phyloP scores from a whole-genome alignment of 2,113 vertebrate species.

The Mormyrus iriodes region DNA sequence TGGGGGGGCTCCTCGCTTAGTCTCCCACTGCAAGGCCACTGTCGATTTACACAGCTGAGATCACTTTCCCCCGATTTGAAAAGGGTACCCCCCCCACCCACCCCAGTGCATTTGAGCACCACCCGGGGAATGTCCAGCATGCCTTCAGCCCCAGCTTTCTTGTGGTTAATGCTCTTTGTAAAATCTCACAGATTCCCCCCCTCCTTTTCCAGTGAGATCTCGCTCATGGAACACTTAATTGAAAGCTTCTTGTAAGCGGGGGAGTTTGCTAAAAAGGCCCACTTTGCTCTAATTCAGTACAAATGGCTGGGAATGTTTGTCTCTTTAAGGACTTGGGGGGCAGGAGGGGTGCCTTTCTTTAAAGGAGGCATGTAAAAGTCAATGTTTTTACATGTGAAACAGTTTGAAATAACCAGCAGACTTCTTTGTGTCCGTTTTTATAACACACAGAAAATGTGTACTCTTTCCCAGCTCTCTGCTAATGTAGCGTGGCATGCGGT shows the following conservation, averaged over 20 bases:
- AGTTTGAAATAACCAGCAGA: conserved; percentile 21
- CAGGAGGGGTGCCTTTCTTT: not conserved
- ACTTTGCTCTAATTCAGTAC: conserved; percentile 27
- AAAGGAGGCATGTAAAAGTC: conserved; percentile 16
- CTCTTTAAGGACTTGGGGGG: conserved; percentile 2
- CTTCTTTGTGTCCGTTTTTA: conserved; percentile 1
- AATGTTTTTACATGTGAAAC: conserved; percentile 24
- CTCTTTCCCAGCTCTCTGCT: not conserved
- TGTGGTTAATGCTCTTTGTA: conserved; percentile 53
- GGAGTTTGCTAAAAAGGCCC: conserved; percentile 15
- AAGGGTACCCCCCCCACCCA: conserved; percentile 41
- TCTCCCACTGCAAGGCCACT: conserved; percentile 56
- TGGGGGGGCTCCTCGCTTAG: conserved; percentile 36
- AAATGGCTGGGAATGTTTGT: conserved; percentile 18
- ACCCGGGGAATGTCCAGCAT: conserved; percentile 45
- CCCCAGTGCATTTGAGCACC: conserved; percentile 39
- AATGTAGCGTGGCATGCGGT: not conserved
- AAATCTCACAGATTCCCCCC: conserved; percentile 50
- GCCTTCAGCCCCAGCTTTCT: conserved; percentile 51
- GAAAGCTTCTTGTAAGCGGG: conserved; percentile 44
- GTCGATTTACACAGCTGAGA: conserved; percentile 60
- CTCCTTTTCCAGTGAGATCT: conserved; percentile 17
- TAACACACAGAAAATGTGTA: not conserved
- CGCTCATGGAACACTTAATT: conserved; percentile 44
- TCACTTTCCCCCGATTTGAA: conserved; percentile 53